Base-by-base conservation (phyloP, 2,888 invertebrate genomes). In the Clanis bilineata region DNA sequence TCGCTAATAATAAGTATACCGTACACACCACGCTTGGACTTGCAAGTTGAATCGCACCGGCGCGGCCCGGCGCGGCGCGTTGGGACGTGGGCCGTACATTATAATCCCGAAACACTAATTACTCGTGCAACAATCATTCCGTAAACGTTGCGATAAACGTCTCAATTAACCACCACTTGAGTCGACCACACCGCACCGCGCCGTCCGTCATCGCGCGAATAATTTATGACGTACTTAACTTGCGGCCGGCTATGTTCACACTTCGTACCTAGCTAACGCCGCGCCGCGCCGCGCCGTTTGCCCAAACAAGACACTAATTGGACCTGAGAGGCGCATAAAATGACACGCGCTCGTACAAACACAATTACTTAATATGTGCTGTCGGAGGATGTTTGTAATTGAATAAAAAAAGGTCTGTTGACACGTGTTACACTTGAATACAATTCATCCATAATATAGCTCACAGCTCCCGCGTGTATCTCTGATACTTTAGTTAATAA, bases 201-300 rank as follows among this genome's bases (percentile, higher is more conserved):
- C n/a, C 47, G 28, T n/a, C 28, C 32, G 51, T 51, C 51, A 51
- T 51, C 51, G 51, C 32, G 18, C 51, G 51, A 51, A 51, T 51
- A 51, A 51, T 51, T 51, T 28, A 51, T 32, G 32, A 51, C 3
- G 32, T 18, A 18, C 32, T 51, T 51, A 51, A 51, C 51, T 18
- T 32, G 28, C 9, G 28, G 28, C 32, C 51, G 10, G 4, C 15
- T 10, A 3, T 18, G 32, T 28, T 18, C 28, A 3, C 22, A n/a
- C 36, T n/a, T n/a, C 36, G 36, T 10, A 6, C 36, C 1, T 36
- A 10, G n/a, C n/a, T n/a, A 36, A 9, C 28, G 28, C 28, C 28
- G 2, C 36, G 36, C 36, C 23, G 9, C 15, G 32, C 51, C 51
- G 28, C 15, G 32, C 32, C 10, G 10, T 3, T 28, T n/a, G 18